Evolutionary conservation across 2,797 vertebrate genomes (phyloP).

Genomic region (Naso thynnoides): DNA sequence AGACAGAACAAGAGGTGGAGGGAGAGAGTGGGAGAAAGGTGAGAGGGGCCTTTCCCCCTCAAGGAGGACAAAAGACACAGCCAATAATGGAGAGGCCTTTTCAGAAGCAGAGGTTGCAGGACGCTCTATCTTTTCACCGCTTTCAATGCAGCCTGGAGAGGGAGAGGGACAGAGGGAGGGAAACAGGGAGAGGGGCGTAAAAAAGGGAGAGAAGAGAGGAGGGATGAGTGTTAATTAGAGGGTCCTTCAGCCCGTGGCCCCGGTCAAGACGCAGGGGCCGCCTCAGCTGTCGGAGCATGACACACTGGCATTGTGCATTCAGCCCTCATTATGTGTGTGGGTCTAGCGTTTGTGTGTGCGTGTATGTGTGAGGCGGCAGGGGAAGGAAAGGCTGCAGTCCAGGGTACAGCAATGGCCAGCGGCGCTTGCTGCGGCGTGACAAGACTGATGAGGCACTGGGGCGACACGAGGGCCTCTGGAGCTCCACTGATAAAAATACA

Average conservation of each 20-base stretch:
- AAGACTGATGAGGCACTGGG: conserved; percentile 86
- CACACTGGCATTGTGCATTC: conserved; percentile 89
- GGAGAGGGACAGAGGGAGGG: conserved; percentile 65
- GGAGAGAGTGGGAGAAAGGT: conserved; percentile 67
- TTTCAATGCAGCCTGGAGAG: conserved; percentile 77
- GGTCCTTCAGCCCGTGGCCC: conserved; percentile 87
- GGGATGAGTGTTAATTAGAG: conserved; percentile 89
- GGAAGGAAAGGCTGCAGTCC: conserved; percentile 74
- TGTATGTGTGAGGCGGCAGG: conserved; percentile 52
- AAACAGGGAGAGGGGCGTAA: conserved; percentile 45
- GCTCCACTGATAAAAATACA: conserved; percentile 82
- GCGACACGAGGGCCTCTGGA: conserved; percentile 77
- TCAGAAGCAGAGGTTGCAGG: conserved; percentile 75
- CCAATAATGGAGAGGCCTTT: conserved; percentile 86
- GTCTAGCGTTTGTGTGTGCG: conserved; percentile 46
- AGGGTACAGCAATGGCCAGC: conserved; percentile 85
- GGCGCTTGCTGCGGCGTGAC: conserved; percentile 82
- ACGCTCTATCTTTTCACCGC: conserved; percentile 83
- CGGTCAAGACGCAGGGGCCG: conserved; percentile 84
- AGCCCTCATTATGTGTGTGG: conserved; percentile 86
- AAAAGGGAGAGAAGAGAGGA: conserved; percentile 71
- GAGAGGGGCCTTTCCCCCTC: conserved; percentile 76
- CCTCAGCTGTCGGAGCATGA: conserved; percentile 88
- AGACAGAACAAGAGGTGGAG: conserved; percentile 51
- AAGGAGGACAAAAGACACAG: conserved; percentile 83